phyloP scores from a whole-genome alignment of 2,888 invertebrate genomes.

The Cheilosia soror region DNA sequence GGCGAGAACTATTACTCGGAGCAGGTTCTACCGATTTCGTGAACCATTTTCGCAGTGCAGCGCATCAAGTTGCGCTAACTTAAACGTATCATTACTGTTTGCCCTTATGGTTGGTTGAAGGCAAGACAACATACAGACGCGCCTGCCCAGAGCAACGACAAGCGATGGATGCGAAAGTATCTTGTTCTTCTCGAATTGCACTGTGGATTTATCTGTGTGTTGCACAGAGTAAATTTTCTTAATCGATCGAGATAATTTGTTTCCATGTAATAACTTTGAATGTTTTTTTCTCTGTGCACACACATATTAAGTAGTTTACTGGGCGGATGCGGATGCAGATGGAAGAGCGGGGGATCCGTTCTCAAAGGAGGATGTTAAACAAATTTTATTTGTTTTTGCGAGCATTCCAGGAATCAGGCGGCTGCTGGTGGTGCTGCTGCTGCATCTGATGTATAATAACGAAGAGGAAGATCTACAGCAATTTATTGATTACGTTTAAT shows the following conservation, averaged over 20 bases:
- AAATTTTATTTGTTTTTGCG: constrained; percentile 71
- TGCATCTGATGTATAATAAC: not conserved
- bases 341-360: constrained; percentile 19
- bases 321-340: constrained; percentile 38
- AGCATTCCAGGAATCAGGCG: constrained; percentile 53
- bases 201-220: constrained; percentile 40
- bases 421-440: constrained; percentile 21
- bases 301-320: constrained; percentile 50
- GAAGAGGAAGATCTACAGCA: constrained; percentile 40
- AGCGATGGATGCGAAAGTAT: constrained; percentile 31
- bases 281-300: constrained; percentile 37
- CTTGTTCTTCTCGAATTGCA: constrained; percentile 34
- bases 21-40: constrained; percentile 55
- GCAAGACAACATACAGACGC: constrained; percentile 8
- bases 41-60: constrained; percentile 55
- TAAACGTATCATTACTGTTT: constrained; percentile 63
- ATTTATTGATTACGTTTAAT: constrained; percentile 70
- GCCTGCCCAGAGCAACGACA: constrained; percentile 26
- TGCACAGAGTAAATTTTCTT: constrained; percentile 62
- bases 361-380: constrained; percentile 42
- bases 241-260: constrained; percentile 75
- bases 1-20: constrained; percentile 57
- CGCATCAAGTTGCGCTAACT: constrained; percentile 56
- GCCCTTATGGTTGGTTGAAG: constrained; percentile 21
- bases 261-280: constrained; percentile 74